Conservation (phyloP, 2,113 vertebrate species). For the Paramisgurnus dabryanus region DNA sequence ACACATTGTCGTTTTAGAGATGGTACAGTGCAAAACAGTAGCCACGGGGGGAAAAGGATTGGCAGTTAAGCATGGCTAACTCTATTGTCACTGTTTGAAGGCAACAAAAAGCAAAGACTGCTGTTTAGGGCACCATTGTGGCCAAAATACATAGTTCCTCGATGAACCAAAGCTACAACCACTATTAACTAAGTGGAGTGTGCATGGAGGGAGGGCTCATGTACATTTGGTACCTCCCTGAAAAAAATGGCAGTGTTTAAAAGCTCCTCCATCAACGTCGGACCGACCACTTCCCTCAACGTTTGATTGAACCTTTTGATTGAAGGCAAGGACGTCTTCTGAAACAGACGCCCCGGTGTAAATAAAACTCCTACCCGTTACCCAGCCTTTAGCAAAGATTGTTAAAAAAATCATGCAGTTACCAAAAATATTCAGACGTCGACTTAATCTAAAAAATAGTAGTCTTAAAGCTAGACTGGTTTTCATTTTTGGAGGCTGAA, state of each 20-base stretch:
- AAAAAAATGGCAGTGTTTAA: constrained; percentile 80
- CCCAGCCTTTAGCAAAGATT: constrained; percentile 69
- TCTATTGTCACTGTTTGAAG: constrained; percentile 77
- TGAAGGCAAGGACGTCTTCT: constrained; percentile 73
- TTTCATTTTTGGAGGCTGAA: constrained; percentile 53
- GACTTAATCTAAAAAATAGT: constrained; percentile 72
- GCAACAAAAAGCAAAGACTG: constrained; percentile 76
- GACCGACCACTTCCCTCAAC: constrained; percentile 52
- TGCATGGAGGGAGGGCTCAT: constrained; percentile 65
- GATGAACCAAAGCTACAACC: constrained; percentile 72
- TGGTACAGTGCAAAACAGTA: constrained; percentile 77
- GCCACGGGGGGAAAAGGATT: constrained; percentile 70
- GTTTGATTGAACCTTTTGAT: constrained; percentile 51
- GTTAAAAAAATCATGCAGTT: constrained; percentile 79
- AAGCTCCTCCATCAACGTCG: constrained; percentile 60
- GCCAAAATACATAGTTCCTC: constrained; percentile 71
- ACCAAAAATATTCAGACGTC: constrained; percentile 73
- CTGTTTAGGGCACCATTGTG: constrained; percentile 68
- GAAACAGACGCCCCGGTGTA: constrained; percentile 66
- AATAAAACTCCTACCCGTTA: constrained; percentile 56
- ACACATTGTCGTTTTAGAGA: constrained; percentile 55
- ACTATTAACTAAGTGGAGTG: constrained; percentile 65
- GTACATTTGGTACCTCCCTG: constrained; percentile 63
- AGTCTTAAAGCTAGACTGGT: constrained; percentile 65
- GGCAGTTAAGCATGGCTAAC: constrained; percentile 81